Conservation (phyloP, 1,140 invertebrate species). For the Tetragonula clypearis region DNA sequence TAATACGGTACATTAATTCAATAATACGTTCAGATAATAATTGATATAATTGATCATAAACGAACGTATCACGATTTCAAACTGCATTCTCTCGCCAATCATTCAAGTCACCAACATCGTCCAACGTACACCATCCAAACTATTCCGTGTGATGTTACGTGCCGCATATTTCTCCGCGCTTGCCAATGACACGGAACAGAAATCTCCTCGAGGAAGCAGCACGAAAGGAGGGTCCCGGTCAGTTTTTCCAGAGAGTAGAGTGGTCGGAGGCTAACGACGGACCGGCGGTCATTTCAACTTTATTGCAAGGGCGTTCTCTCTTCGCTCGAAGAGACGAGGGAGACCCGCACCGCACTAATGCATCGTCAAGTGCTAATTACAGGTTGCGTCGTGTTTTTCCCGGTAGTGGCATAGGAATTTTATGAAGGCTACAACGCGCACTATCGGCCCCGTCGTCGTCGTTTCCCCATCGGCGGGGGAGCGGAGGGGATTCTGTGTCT, state of each 20-base stretch:
- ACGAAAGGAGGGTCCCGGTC: slow-evolving; percentile 10
- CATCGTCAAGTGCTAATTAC: slow-evolving; percentile 81
- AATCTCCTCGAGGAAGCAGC: slow-evolving; percentile 12
- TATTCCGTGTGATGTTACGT: neutral
- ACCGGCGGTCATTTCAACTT: slow-evolving; percentile 70
- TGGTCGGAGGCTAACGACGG: slow-evolving; percentile 41
- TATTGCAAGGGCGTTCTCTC: slow-evolving; percentile 75
- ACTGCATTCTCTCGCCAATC: no score
- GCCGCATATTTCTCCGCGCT: neutral
- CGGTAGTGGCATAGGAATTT: slow-evolving; percentile 73
- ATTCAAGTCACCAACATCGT: no score
- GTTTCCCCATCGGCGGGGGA: neutral
- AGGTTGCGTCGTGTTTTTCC: slow-evolving; percentile 71
- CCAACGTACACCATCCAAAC: no score
- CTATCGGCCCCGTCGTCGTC: slow-evolving; percentile 50
- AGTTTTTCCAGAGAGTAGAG: slow-evolving; percentile 40
- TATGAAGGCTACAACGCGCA: slow-evolving; percentile 71
- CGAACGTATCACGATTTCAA: no score
- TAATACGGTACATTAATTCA: no score
- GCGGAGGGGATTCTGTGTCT: neutral
- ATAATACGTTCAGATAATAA: no score
- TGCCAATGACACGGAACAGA: slow-evolving; percentile 5
- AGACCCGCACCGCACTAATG: slow-evolving; percentile 71
- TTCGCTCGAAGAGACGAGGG: slow-evolving; percentile 53
- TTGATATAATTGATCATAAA: no score